Percentiles rank a stretch among this genome's conserved stretches.
phyloP scores from a whole-genome alignment of 2,888 invertebrate genomes.

The Sabellastarte sp. region DNA sequence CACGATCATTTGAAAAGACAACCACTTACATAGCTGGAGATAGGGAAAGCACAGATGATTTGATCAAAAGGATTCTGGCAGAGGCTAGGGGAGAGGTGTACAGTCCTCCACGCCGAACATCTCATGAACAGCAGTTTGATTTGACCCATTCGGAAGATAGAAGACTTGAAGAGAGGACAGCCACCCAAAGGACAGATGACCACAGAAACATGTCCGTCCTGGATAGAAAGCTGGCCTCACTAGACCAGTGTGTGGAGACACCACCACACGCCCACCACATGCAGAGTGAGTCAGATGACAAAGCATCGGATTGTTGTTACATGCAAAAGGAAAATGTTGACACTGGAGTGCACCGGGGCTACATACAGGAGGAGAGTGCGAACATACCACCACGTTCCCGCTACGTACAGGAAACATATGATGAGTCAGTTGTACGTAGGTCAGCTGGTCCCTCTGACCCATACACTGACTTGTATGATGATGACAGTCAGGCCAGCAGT shows the following conservation, averaged over 20 bases:
- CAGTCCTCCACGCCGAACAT: background rate
- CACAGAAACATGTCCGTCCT: background rate
- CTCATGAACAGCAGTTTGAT: background rate
- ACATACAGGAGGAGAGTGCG: background rate
- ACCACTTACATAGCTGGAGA: background rate
- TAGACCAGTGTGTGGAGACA: background rate
- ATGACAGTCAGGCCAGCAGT: background rate
- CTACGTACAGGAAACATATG: background rate
- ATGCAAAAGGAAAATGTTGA: no score
- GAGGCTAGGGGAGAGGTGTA: constrained; percentile 9
- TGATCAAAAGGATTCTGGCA: constrained; percentile 19
- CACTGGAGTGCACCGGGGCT: background rate
- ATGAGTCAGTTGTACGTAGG: background rate
- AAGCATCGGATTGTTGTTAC: background rate
- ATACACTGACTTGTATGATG: background rate
- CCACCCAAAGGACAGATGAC: background rate
- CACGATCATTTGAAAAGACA: background rate
- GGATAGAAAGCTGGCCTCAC: background rate
- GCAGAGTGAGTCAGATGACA: background rate
- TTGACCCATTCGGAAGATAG: background rate
- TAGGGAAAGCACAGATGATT: constrained; percentile 12
- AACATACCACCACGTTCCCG: background rate
- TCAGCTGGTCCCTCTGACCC: background rate
- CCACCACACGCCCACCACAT: background rate
- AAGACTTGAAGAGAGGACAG: background rate